A percentile compares a stretch with the other conserved stretches of the same genome.
phyloP scores from a whole-genome alignment of 2,113 vertebrate genomes.

The Dasypus novemcinctus region DNA sequence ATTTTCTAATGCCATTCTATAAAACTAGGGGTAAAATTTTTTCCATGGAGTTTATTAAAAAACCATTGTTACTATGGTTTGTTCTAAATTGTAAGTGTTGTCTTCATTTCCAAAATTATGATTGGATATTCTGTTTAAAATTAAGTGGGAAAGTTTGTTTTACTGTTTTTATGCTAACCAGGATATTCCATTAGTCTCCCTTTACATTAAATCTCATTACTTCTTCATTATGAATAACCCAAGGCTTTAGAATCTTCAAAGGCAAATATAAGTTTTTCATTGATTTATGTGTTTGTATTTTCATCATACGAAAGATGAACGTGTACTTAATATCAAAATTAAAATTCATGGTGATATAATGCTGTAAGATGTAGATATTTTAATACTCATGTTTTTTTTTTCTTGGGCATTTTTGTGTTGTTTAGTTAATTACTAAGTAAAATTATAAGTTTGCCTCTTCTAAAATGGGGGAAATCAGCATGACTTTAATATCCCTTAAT shows the following conservation, averaged over 20 bases:
- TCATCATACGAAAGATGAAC: constrained; percentile 81
- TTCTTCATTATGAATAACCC: constrained; percentile 82
- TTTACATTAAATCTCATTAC: constrained; percentile 79
- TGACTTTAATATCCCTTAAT: constrained; percentile 72
- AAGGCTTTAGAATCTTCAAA: constrained; percentile 82
- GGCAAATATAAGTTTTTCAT: constrained; percentile 82
- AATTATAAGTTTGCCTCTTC: constrained; percentile 75
- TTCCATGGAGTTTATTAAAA: background rate
- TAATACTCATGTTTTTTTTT: constrained; percentile 77
- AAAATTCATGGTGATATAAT: constrained; percentile 81
- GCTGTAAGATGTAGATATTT: constrained; percentile 43
- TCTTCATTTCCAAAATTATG: constrained; percentile 41
- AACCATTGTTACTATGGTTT: background rate
- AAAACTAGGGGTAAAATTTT: background rate
- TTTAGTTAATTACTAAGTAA: constrained; percentile 76
- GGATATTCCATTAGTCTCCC: constrained; percentile 76
- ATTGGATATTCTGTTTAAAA: constrained; percentile 52
- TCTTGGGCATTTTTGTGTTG: constrained; percentile 75
- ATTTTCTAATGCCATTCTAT: constrained; percentile 32
- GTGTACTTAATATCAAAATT: constrained; percentile 82
- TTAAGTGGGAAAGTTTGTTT: constrained; percentile 78
- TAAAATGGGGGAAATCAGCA: constrained; percentile 69
- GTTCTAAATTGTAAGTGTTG: constrained; percentile 16
- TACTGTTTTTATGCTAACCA: constrained; percentile 75
- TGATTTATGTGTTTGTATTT: constrained; percentile 83